Conservation (phyloP, 2,797 vertebrate genomes). For the Neomorphus geoffroyi region DNA sequence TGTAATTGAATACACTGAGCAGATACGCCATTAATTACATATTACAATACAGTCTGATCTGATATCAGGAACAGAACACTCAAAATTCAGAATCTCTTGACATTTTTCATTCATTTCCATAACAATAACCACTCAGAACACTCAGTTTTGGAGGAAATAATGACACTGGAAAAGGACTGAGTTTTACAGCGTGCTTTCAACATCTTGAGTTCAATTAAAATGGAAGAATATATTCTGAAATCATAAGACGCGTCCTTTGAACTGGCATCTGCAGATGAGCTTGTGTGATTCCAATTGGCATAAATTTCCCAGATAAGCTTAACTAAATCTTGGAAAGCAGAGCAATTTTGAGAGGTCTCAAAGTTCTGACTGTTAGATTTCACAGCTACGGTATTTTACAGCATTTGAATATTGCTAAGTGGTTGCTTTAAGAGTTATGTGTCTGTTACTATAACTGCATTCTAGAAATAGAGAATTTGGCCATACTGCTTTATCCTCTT, state of each 20-base stretch:
- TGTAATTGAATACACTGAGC: slow-evolving; percentile 22
- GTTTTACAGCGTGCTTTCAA: slow-evolving; percentile 5
- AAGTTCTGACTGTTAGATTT: not conserved
- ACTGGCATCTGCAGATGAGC: not conserved
- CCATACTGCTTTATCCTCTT: not conserved
- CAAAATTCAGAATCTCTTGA: not conserved
- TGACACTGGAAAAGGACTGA: not conserved
- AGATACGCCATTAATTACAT: slow-evolving; percentile 44
- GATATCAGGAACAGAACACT: slow-evolving; percentile 18
- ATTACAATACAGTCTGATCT: slow-evolving; percentile 30
- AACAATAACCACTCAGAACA: slow-evolving; percentile 39
- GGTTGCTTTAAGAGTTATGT: not conserved
- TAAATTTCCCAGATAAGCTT: slow-evolving; percentile 6
- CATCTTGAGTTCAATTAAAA: slow-evolving; percentile 28
- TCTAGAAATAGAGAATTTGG: not conserved
- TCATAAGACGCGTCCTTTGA: not conserved
- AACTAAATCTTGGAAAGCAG: slow-evolving; percentile 7
- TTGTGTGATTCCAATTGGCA: not conserved
- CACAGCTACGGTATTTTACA: not conserved
- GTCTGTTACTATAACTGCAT: not conserved
- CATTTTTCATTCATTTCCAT: slow-evolving; percentile 49
- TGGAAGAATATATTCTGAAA: slow-evolving; percentile 1
- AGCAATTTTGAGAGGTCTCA: not conserved
- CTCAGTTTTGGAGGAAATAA: slow-evolving; percentile 12
- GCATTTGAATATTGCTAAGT: not conserved